Percentiles rank a stretch among this genome's conserved stretches.
Evolutionary conservation across 2,888 invertebrate species (phyloP).

Genomic region (Zaprionus obscuricornis): DNA sequence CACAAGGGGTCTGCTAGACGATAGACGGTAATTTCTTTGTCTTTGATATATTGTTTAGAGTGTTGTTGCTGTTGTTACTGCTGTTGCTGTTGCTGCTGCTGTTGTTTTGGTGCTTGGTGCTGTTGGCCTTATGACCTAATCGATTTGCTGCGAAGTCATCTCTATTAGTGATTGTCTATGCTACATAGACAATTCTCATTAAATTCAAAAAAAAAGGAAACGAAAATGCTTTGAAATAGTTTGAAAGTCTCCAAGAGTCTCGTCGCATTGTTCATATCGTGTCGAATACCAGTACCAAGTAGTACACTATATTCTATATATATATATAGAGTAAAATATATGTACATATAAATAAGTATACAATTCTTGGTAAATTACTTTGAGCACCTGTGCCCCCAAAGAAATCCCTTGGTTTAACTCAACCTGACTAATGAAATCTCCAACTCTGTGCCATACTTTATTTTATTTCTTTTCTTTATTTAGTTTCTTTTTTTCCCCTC

Average conservation of each 20-base stretch:
- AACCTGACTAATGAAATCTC: constrained; percentile 45
- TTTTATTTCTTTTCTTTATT: not conserved
- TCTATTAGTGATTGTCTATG: constrained; percentile 37
- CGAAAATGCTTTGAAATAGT: constrained; percentile 1
- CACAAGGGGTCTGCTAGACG: not conserved
- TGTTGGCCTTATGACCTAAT: constrained; percentile 61
- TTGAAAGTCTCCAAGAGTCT: no score
- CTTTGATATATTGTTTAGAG: constrained; percentile 63
- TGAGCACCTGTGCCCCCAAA: no score
- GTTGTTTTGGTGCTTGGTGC: no score
- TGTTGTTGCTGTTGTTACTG: constrained; percentile 45
- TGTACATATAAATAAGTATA: no score
- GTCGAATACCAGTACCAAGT: no score
- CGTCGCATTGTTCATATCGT: no score
- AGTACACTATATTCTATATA: no score
- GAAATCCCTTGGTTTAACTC: constrained; percentile 40
- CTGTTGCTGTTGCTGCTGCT: no score
- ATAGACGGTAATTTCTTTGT: constrained; percentile 16
- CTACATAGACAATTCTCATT: constrained; percentile 37
- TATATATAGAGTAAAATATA: no score
- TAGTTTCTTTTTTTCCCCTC: not conserved
- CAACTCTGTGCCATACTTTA: constrained; percentile 19
- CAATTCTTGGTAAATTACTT: no score
- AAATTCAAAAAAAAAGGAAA: constrained; percentile 21
- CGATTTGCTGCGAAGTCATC: constrained; percentile 60